Conservation (phyloP, 1,140 invertebrate species). For the Proales similis region DNA sequence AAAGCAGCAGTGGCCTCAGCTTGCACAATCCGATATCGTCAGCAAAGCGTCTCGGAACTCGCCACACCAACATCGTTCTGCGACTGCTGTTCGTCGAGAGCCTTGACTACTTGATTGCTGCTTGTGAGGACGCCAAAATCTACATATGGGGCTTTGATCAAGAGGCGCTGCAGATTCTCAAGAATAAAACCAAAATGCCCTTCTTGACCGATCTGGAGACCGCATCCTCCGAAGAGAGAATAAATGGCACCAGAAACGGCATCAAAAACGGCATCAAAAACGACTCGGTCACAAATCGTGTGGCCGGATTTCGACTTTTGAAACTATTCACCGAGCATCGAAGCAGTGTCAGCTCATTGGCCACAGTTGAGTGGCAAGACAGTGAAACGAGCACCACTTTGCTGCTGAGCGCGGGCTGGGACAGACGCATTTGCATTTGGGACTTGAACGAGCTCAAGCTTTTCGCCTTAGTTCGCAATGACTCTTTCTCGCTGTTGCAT, state of each 20-base stretch:
- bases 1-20: neutral
- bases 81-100: slow-evolving; percentile 49
- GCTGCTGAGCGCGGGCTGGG: slow-evolving; percentile 51
- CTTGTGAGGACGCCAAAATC: slow-evolving; percentile 50
- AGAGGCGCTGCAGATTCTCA: slow-evolving; percentile 26
- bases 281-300: slow-evolving; percentile 51
- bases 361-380: slow-evolving; percentile 44
- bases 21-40: neutral
- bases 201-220: slow-evolving; percentile 15
- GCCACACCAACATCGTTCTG: slow-evolving; percentile 41
- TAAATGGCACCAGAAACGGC: neutral
- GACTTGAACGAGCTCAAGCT: slow-evolving; percentile 43
- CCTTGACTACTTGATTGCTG: slow-evolving; percentile 50
- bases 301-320: slow-evolving; percentile 50
- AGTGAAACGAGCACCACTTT: slow-evolving; percentile 42
- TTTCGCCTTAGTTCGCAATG: slow-evolving; percentile 23
- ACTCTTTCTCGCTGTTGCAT: slow-evolving; percentile 36
- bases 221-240: slow-evolving; percentile 4
- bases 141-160: slow-evolving; percentile 53
- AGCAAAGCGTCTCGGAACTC: slow-evolving; percentile 7
- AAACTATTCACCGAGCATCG: slow-evolving; percentile 48
- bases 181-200: slow-evolving; percentile 36
- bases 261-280: slow-evolving; percentile 41
- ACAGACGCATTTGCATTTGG: slow-evolving; percentile 52
- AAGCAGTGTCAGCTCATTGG: slow-evolving; percentile 51